phyloP scores from a whole-genome alignment of 2,888 invertebrate species.

The Fissipunctia ypsillon region DNA sequence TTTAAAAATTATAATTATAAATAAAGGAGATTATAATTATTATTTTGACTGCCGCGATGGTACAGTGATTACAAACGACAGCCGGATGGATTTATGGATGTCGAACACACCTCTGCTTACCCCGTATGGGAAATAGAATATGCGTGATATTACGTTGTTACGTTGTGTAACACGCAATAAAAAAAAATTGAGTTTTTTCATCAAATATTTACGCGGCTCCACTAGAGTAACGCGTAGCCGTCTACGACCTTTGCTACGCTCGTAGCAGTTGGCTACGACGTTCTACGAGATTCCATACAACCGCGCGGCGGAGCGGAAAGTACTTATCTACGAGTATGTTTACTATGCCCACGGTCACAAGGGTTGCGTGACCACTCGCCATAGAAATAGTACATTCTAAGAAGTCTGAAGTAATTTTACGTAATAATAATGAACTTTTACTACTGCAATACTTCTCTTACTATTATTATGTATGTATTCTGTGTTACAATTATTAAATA shows the following conservation, averaged over 20 bases:
- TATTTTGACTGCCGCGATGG: neutral
- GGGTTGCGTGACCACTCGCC: slow-evolving; percentile 24
- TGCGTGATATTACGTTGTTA: neutral
- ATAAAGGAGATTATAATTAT: too few relatives aligned
- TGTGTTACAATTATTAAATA: neutral
- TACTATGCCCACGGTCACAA: slow-evolving; percentile 1
- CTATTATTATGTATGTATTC: slow-evolving; percentile 7
- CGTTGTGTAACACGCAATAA: too few relatives aligned
- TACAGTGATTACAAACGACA: neutral
- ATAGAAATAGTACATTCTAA: slow-evolving; percentile 10
- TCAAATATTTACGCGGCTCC: neutral
- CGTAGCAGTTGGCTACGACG: slow-evolving; percentile 43
- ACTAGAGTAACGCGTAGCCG: neutral
- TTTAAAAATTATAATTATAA: too few relatives aligned
- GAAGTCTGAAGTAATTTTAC: slow-evolving; percentile 10
- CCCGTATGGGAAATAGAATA: neutral
- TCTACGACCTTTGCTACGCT: slow-evolving; percentile 49
- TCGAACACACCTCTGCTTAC: neutral
- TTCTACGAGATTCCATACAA: slow-evolving; percentile 37
- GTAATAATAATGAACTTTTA: neutral
- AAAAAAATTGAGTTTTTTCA: too few relatives aligned
- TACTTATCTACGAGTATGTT: neutral
- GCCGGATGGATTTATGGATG: too few relatives aligned
- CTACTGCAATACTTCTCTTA: neutral
- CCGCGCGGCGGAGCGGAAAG: neutral